Conservation (phyloP, 2,888 invertebrate species). For the Spisula solida region DNA sequence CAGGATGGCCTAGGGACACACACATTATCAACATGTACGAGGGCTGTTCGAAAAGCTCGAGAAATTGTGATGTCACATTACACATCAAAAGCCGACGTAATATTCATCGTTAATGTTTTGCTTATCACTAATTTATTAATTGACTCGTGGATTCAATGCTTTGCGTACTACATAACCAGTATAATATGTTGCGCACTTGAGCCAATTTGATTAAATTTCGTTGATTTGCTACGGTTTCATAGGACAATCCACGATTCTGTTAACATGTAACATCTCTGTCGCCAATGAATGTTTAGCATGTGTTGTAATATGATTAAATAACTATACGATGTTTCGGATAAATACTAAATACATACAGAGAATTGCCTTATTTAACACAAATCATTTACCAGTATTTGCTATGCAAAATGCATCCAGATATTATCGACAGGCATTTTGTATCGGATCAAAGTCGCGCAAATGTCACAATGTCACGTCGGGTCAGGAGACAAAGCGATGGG, state of each 20-base stretch:
- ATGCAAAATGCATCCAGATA: conserved; percentile 1
- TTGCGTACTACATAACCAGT: no score
- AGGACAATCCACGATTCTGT: no score
- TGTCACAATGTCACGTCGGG: neutral
- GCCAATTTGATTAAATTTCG: no score
- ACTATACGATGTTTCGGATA: neutral
- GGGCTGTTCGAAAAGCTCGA: no score
- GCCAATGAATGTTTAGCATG: neutral
- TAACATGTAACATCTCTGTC: no score
- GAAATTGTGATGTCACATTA: no score
- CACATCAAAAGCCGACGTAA: no score
- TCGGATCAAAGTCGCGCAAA: neutral
- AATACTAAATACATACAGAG: neutral
- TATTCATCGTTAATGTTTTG: no score
- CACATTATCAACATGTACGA: neutral
- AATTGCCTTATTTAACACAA: conserved; percentile 7
- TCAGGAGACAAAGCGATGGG: conserved; percentile 3
- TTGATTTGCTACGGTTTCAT: no score
- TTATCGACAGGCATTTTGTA: neutral
- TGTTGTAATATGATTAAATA: neutral
- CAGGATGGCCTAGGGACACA: neutral
- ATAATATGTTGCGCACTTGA: no score
- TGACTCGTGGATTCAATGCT: no score
- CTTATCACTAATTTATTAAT: no score
- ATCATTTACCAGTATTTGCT: neutral